Conservation (phyloP, 2,888 invertebrate genomes). For the Corythucha ciliata region DNA sequence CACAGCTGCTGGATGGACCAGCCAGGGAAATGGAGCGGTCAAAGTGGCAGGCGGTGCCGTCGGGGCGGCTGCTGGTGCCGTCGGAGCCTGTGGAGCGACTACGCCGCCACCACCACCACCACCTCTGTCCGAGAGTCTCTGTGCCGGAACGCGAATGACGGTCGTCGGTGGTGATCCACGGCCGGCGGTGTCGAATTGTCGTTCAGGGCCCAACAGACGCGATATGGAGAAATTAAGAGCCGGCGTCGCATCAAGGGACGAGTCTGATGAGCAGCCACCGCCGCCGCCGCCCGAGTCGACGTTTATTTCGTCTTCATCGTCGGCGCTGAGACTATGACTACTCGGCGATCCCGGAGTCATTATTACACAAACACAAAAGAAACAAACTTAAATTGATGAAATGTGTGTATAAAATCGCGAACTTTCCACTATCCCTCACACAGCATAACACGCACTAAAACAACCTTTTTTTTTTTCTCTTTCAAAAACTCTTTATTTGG, state of each 20-base stretch:
- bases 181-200: slow-evolving; percentile 44
- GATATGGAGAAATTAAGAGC: slow-evolving; percentile 73
- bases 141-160: no score
- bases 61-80: slow-evolving; percentile 42
- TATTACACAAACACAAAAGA: neutral
- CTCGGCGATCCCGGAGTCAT: slow-evolving; percentile 21
- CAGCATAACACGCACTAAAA: slow-evolving; percentile 23
- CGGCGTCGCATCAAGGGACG: slow-evolving; percentile 23
- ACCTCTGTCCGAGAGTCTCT: no score
- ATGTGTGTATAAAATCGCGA: no score
- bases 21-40: slow-evolving; percentile 46
- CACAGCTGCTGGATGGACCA: slow-evolving; percentile 51
- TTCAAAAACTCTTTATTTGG: no score
- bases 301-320: slow-evolving; percentile 57
- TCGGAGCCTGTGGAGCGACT: slow-evolving; percentile 52
- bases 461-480: slow-evolving; percentile 1
- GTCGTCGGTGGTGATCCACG: no score
- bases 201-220: slow-evolving; percentile 54
- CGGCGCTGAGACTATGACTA: slow-evolving; percentile 20
- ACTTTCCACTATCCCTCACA: slow-evolving; percentile 12
- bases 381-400: no score
- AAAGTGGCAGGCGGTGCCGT: slow-evolving; percentile 51
- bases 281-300: slow-evolving; percentile 57
- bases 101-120: slow-evolving; percentile 66
- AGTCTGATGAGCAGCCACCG: slow-evolving; percentile 40